Evolutionary conservation across 2,113 vertebrate species (phyloP).

Genomic region (Alosa alosa): DNA sequence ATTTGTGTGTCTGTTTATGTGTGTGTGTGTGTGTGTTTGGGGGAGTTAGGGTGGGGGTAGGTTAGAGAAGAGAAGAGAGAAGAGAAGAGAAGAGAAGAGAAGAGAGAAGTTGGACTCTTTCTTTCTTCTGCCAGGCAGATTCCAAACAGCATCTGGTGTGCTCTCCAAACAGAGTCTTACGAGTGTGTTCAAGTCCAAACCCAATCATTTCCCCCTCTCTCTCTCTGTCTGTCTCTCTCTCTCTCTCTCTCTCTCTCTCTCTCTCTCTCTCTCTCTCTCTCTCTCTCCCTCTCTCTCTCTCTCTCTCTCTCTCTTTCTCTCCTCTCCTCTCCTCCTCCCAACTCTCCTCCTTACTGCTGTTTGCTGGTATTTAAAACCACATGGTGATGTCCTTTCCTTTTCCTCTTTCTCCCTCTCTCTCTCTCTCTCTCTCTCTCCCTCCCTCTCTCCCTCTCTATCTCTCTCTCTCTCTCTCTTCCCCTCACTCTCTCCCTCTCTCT

Average conservation of each 20-base stretch:
- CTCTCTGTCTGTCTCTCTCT: constrained; percentile 37
- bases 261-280: constrained; percentile 45
- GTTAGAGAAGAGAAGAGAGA: constrained; percentile 22
- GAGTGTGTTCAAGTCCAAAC: constrained; percentile 67
- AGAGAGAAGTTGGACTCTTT: constrained; percentile 40
- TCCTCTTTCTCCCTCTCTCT: constrained; percentile 52
- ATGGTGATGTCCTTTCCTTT: constrained; percentile 57
- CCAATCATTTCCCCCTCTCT: constrained; percentile 59
- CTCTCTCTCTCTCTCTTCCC: constrained; percentile 42
- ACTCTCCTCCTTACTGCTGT: constrained; percentile 33
- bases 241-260: constrained; percentile 52
- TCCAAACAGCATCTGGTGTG: constrained; percentile 77
- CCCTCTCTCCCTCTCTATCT: constrained; percentile 50
- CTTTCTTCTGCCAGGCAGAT: constrained; percentile 69
- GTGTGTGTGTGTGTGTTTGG: constrained; percentile 5
- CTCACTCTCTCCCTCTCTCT: constrained; percentile 47
- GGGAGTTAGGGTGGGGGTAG: neutral
- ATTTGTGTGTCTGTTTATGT: neutral
- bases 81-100: neutral
- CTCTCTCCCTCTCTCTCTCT: constrained; percentile 39
- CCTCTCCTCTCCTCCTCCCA: constrained; percentile 26
- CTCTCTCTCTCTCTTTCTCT: constrained; percentile 47
- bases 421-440: constrained; percentile 41
- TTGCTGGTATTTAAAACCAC: constrained; percentile 65
- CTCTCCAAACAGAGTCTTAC: constrained; percentile 63